Evolutionary conservation across 2,113 vertebrate genomes (phyloP).

Genomic region (Gallinago jamesoni): DNA sequence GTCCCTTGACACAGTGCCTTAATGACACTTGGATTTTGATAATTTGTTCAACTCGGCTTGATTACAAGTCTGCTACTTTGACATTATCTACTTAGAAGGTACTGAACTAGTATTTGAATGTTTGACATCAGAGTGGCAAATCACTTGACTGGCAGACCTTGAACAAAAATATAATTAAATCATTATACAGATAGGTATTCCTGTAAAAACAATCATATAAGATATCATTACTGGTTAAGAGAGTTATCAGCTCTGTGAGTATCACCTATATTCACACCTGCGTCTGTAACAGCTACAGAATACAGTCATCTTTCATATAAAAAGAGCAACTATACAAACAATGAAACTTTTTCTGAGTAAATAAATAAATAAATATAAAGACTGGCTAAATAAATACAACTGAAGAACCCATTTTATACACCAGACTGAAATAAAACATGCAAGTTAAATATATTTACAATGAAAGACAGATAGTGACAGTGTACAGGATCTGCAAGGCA

Average conservation of each 20-base stretch:
- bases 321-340: neutral
- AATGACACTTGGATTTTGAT: conserved; percentile 36
- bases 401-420: neutral
- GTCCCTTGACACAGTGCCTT: neutral
- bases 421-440: neutral
- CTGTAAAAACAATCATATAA: neutral
- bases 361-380: neutral
- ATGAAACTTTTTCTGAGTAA: neutral
- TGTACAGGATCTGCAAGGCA: neutral
- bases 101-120: conserved; percentile 7
- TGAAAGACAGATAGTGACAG: neutral
- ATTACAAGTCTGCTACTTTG: conserved; percentile 67
- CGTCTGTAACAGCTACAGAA: neutral
- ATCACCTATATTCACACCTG: neutral
- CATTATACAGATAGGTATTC: neutral
- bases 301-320: neutral
- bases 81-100: neutral
- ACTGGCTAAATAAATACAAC: neutral
- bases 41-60: conserved; percentile 66
- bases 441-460: neutral
- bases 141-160: neutral
- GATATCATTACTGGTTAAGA: neutral
- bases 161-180: conserved; percentile 28
- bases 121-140: conserved; percentile 14
- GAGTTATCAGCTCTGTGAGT: neutral